Evolutionary conservation across 1,140 invertebrate genomes (phyloP).

Genomic region (Drosophila grimshawi): DNA sequence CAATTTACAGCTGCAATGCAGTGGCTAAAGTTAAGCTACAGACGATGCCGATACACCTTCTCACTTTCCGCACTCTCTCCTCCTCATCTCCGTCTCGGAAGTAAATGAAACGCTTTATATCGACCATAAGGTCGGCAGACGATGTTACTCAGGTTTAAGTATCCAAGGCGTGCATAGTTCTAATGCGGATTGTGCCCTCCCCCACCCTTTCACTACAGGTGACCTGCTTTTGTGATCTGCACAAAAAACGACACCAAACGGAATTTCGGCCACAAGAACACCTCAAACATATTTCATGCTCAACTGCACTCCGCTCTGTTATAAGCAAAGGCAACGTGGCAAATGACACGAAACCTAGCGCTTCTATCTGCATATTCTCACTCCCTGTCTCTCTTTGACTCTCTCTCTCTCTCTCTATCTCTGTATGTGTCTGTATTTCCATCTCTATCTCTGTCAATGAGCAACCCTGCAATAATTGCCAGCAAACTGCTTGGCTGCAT

Average conservation of each 20-base stretch:
- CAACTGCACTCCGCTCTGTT: slow-evolving; percentile 46
- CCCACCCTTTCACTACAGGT: not conserved
- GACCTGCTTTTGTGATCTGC: slow-evolving; percentile 19
- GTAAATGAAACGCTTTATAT: slow-evolving; percentile 65
- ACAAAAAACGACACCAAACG: slow-evolving; percentile 1
- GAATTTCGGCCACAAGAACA: slow-evolving; percentile 34
- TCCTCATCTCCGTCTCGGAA: slow-evolving; percentile 33
- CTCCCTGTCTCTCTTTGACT: not conserved
- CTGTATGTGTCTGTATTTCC: not conserved
- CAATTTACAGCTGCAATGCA: slow-evolving; percentile 81
- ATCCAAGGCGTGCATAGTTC: slow-evolving; percentile 48
- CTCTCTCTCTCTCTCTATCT: not conserved
- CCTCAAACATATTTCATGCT: slow-evolving; percentile 76
- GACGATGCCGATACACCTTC: not conserved
- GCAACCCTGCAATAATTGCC: slow-evolving; percentile 61
- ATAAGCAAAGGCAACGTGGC: slow-evolving; percentile 61
- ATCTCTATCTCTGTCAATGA: not conserved
- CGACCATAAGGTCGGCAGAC: slow-evolving; percentile 52
- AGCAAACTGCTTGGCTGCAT: slow-evolving; percentile 70
- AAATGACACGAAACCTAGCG: slow-evolving; percentile 71
- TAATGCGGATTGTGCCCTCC: slow-evolving; percentile 23
- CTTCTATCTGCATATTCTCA: slow-evolving; percentile 25
- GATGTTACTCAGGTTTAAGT: slow-evolving; percentile 26
- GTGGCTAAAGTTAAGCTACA: slow-evolving; percentile 45
- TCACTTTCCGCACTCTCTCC: too few species aligned